Evolutionary conservation across 2,113 vertebrate genomes (phyloP), one percentile per base, ranked within the genome.

Genomic region (Nipponia nippon): DNA sequence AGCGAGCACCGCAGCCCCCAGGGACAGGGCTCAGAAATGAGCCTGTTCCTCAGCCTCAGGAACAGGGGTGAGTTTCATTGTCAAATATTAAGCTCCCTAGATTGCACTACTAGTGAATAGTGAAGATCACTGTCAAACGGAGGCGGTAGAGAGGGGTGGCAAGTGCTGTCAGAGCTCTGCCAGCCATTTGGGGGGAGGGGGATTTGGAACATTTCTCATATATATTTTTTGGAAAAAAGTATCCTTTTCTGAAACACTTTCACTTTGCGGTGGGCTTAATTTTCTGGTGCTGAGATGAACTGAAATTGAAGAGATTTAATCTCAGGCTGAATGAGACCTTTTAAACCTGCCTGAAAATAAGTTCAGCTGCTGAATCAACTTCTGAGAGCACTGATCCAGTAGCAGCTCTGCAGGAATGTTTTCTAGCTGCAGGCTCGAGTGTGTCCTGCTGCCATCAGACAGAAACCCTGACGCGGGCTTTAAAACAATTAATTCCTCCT

Each of bases 321-420:
- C 62, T 34, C 47, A 79, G 52, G 36, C 38, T 65, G 78, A 89
- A 62, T 21, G 23, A 69, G 44, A 86, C 15, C 16, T 38, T 61
- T 61, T 61, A 83, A 93, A 62, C 22, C 5, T 62, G 42, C 50
- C 58, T 2, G 1, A 93, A 86, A 85, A 63, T 71, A 73, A 53
- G 30, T 63, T 93, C 70, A 40, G 36, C 19, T 87, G 40, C 53
- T 56, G 59, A 77, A 62, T 30, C 67, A 70, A 72, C 85, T 88
- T 83, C 55, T 70, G 85, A 93, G 85, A 49, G 88, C 95, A 88
- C 18, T 83, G 83, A 90, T 83, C 91, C 94, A 65, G 83, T 21
- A 83, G 86, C 40, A 84, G 81, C 77, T 69, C 75, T 52, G 34
- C 26, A 76, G 70, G 72, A 86, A 89, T 20, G 1, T 59, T 87